Conservation (phyloP, 2,113 vertebrate species). For the Arenaria interpres region DNA sequence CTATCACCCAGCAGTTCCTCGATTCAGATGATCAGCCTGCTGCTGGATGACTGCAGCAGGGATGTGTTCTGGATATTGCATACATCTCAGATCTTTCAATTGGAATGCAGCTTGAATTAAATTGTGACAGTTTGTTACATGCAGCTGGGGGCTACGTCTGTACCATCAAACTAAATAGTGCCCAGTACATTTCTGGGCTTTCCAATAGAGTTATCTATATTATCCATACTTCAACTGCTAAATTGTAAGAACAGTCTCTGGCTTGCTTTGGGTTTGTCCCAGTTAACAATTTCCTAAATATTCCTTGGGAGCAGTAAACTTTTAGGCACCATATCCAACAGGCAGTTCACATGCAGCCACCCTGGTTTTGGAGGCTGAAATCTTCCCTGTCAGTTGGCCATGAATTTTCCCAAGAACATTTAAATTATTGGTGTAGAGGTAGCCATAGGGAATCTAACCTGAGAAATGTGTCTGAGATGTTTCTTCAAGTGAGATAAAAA, state of each 20-base stretch:
- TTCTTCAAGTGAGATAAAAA: background rate
- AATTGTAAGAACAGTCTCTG: background rate
- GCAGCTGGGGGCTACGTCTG: background rate
- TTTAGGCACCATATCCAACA: background rate
- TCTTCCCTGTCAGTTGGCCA: background rate
- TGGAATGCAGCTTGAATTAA: background rate
- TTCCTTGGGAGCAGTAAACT: background rate
- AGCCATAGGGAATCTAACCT: background rate
- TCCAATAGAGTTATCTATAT: background rate
- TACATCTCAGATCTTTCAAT: background rate
- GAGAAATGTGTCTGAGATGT: background rate
- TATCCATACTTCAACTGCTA: background rate
- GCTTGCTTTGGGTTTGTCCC: background rate
- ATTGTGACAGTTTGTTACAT: background rate
- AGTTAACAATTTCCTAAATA: background rate
- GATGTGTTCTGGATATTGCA: background rate
- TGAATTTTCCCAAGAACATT: background rate
- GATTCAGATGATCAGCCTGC: background rate
- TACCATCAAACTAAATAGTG: background rate
- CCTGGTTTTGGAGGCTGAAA: background rate
- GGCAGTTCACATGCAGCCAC: background rate
- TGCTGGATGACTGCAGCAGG: background rate
- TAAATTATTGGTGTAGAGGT: background rate
- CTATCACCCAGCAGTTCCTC: background rate
- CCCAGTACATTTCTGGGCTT: background rate